A percentile compares a stretch with the other conserved stretches of the same genome.
These are phyloP conservation scores for Chesias legatella DNA, from an alignment of 2,888 invertebrate genomes.

Conservation along the genomic window DNA sequence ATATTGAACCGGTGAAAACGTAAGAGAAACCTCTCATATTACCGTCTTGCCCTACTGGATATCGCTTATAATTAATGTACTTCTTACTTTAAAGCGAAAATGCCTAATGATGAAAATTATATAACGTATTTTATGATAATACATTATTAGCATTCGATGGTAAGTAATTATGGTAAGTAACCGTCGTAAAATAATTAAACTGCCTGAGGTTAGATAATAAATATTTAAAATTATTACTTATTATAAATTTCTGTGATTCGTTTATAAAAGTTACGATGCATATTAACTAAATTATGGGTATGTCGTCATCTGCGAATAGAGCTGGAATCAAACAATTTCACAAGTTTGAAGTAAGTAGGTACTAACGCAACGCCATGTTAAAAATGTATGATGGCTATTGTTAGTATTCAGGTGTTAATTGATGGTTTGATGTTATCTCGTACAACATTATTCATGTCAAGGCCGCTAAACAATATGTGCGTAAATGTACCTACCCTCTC, in stretches of 20 bases:
- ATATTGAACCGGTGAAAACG: slow-evolving; percentile 28
- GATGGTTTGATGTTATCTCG: slow-evolving; percentile 63
- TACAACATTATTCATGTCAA: slow-evolving; percentile 64
- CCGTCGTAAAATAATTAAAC: no score
- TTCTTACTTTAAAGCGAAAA: slow-evolving; percentile 20
- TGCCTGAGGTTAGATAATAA: no score
- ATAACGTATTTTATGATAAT: slow-evolving; percentile 29
- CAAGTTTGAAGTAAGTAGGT: slow-evolving; percentile 21
- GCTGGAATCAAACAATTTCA: no score
- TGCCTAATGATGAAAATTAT: slow-evolving; percentile 24
- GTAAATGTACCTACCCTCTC: slow-evolving; percentile 42
- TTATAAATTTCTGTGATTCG: no score
- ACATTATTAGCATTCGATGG: slow-evolving; percentile 22
- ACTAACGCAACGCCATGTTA: slow-evolving; percentile 32
- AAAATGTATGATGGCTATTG: slow-evolving; percentile 55
- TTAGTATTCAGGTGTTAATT: slow-evolving; percentile 56
- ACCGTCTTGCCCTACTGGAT: slow-evolving; percentile 23
- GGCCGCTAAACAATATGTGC: slow-evolving; percentile 61
- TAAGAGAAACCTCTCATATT: slow-evolving; percentile 24
- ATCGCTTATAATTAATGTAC: slow-evolving; percentile 32
- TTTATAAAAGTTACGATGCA: no score
- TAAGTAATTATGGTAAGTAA: slow-evolving; percentile 24
- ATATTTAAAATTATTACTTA: no score
- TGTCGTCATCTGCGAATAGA: no score
- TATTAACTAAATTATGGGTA: no score